Evolutionary conservation across 2,113 vertebrate genomes (phyloP), one percentile per base, ranked within the genome.

Genomic region (Tringa solitaria): DNA sequence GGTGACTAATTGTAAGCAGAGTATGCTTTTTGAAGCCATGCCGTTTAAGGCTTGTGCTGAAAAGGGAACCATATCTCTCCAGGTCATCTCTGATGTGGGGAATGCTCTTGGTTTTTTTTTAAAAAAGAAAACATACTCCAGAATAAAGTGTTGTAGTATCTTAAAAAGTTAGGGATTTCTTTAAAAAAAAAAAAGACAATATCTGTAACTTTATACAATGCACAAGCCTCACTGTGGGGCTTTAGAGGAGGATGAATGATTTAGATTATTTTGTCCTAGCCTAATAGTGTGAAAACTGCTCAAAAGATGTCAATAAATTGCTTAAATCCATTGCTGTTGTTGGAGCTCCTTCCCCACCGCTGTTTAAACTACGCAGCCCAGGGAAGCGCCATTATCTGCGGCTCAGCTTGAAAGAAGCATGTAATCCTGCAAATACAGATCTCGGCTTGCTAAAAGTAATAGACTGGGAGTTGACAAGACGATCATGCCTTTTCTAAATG

Each of bases 401-500:
- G 41, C 64, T 73, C 50, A 28, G 54, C 41, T 80, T 32, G 75
- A 45, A 75, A 76, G 51, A 24, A 24, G 32, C 3, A 20, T 39
- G 50, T 50, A 59, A 64, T 48, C 54, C 76, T 75, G 32, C 39
- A 43, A n/a, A 70, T 27, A 8, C 30, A 43, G 53, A 21, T 22
- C 43, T 27, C 33, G 41, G 28, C 79, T 72, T 1, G 1, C 57
- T 85, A 6, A 11, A 67, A 54, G 24, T 14, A 41, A 6, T 23
- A 48, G 26, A n/a, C 50, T 0, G 3, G 6, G 15, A 43, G n/a
- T 8, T 45, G 45, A 53, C 6, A 9, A 37, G 56, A 20, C 4
- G 6, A 17, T 23, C 0, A 0, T 82, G 17, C 14, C 26, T 46
- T 61, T 53, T 33, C 26, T 35, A 12, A 16, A 30, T 19, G 12